A percentile compares a stretch with the other conserved stretches of the same genome.
These are phyloP conservation scores for Cataglyphis hispanica DNA, from an alignment of 1,140 invertebrate genomes.

Conservation along the genomic window DNA sequence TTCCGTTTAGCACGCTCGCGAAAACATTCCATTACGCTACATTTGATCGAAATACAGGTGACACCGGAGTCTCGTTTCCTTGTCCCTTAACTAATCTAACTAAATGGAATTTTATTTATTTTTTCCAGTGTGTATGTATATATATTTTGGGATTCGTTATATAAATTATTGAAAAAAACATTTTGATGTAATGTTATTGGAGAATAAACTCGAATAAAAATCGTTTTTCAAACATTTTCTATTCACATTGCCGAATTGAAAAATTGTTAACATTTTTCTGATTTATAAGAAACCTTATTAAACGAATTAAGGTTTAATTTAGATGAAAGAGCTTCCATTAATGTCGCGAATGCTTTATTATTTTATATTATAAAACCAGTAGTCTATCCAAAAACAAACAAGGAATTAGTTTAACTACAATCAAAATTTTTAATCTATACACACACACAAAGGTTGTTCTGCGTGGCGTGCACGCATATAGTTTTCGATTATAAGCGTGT, in stretches of 20 bases:
- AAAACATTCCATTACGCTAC: conserved; percentile 73
- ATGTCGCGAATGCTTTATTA: background rate
- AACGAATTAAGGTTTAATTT: background rate
- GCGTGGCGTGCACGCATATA: background rate
- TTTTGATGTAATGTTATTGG: background rate
- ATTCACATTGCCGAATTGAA: background rate
- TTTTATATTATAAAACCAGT: background rate
- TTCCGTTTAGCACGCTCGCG: conserved; percentile 56
- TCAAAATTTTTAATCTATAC: conserved; percentile 21
- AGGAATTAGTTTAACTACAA: conserved; percentile 20
- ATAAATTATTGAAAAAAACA: conserved; percentile 22
- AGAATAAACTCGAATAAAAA: background rate
- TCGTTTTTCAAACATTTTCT: background rate
- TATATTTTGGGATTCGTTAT: background rate
- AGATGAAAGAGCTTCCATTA: background rate
- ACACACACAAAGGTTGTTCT: background rate
- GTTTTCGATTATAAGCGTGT: conserved; percentile 21
- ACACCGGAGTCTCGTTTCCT: conserved; percentile 1
- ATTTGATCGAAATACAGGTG: conserved; percentile 30
- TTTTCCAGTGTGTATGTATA: no score
- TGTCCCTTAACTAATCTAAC: background rate
- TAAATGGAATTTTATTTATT: background rate
- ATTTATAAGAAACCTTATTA: background rate
- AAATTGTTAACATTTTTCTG: background rate
- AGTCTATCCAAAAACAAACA: background rate